These are phyloP conservation scores for Megaptera novaeangliae DNA, from an alignment of 2,113 vertebrate species.

Conservation along the genomic window DNA sequence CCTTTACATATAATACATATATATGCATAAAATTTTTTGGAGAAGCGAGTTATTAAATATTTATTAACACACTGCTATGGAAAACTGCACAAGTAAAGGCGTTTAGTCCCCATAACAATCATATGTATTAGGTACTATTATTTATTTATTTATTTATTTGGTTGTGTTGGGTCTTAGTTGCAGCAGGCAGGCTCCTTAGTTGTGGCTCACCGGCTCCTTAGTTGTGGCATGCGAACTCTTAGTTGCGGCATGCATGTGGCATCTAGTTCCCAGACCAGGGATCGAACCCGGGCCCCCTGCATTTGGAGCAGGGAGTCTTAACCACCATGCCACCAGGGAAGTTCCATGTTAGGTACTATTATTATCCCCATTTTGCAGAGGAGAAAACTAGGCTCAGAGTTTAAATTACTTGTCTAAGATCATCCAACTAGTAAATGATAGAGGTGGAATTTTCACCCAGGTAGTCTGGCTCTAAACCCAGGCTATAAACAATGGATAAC, in stretches of 20 bases:
- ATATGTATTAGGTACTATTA: background rate
- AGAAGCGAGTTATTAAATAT: background rate
- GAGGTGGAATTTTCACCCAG: background rate
- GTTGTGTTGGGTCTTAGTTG: no score
- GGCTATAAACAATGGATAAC: background rate
- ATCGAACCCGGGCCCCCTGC: no score
- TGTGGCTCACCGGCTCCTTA: no score
- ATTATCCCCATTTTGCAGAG: background rate
- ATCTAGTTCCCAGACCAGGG: no score
- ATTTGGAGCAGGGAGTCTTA: no score
- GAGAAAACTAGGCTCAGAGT: background rate
- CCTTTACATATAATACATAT: background rate
- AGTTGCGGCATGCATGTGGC: no score
- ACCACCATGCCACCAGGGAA: no score
- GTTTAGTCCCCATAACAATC: background rate
- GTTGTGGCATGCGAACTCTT: no score
- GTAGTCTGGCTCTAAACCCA: background rate
- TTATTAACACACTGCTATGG: background rate
- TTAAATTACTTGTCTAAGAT: constrained; percentile 9
- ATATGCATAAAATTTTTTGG: background rate
- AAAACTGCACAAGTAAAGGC: background rate
- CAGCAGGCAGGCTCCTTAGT: no score
- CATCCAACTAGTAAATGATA: background rate
- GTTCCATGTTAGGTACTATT: background rate
- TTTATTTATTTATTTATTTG: background rate